Evolutionary conservation across 2,797 vertebrate species (phyloP), one percentile per base, ranked within the genome.

Genomic region (Saxicola maurus): DNA sequence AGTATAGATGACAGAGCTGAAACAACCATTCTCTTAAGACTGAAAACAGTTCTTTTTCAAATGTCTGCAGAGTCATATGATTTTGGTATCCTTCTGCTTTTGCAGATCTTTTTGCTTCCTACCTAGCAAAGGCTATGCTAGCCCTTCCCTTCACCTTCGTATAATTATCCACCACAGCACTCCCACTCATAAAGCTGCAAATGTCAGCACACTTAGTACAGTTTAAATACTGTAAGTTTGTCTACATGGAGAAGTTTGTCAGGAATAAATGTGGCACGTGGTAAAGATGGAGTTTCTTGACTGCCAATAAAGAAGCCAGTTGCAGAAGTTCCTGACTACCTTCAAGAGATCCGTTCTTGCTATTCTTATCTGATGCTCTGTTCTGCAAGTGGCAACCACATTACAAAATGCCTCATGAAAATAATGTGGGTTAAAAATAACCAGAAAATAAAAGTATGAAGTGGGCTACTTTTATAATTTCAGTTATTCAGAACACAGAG

Each of bases 111-210:
- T 17, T 20, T 35, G 91, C 73, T 94, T 88, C 82, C 84, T 59
- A 86, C 33, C 82, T 79, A 82, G 71, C 46, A 82, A 86, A 91
- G 88, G 76, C 82, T 85, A 82, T 10, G 23, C 51, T 91, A 92
- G 93, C 76, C 79, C 31, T 95, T 93, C 77, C 76, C 56, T 76
- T 93, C 80, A 92, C 86, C 92, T 93, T 88, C 4, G 0, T 80
- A 25, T 78, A 78, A 89, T 89, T 87, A 93, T 81, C 76, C 82
- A 86, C 42, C 61, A 87, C 61, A 87, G 60, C 60, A 92, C 90
- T 90, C 93, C 94, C 52, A 92, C 92, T 89, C 79, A 46, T 0
- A 40, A 56, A 91, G 45, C 87, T 93, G 87, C 75, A 91, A 93
- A 93, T 89, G 91, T 76, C 95, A 94, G 71, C 67, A 89, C 60